phyloP scores from a whole-genome alignment of 2,113 vertebrate genomes.

The Otolemur garnettii region DNA sequence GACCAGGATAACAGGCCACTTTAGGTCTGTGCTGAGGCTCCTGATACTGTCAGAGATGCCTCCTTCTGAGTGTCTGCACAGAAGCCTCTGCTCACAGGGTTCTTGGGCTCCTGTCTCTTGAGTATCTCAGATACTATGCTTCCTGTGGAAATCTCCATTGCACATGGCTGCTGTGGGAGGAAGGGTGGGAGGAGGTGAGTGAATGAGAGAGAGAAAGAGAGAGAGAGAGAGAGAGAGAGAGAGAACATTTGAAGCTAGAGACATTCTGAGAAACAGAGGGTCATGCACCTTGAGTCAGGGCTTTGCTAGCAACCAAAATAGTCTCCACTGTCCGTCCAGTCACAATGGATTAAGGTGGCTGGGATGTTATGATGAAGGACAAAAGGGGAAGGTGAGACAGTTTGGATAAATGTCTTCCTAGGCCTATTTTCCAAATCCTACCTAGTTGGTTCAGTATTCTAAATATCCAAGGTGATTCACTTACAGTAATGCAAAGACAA shows the following conservation, averaged over 20 bases:
- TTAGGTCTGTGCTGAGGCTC: rapidly evolving
- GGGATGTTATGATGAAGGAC: neutral
- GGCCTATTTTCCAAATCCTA: neutral
- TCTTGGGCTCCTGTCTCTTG: neutral
- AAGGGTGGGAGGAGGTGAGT: neutral
- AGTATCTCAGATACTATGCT: neutral
- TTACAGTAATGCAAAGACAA: neutral
- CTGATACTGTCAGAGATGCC: neutral
- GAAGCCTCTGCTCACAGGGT: neutral
- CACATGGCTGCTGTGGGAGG: rapidly evolving
- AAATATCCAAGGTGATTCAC: neutral
- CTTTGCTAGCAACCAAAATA: neutral
- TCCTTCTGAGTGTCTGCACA: neutral
- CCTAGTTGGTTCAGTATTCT: neutral
- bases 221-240: too few relatives aligned
- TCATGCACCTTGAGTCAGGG: neutral
- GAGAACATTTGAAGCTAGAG: neutral
- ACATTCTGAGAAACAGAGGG: neutral
- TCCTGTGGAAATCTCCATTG: neutral
- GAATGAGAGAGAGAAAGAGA: neutral
- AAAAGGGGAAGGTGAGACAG: neutral
- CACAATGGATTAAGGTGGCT: neutral
- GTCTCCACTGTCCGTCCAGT: neutral
- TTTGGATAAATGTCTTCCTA: neutral
- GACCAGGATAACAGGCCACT: neutral